A percentile compares a stretch with the other conserved stretches of the same genome.
Conservation (phyloP, 2,888 invertebrate species). For the Pomacea canaliculata region DNA sequence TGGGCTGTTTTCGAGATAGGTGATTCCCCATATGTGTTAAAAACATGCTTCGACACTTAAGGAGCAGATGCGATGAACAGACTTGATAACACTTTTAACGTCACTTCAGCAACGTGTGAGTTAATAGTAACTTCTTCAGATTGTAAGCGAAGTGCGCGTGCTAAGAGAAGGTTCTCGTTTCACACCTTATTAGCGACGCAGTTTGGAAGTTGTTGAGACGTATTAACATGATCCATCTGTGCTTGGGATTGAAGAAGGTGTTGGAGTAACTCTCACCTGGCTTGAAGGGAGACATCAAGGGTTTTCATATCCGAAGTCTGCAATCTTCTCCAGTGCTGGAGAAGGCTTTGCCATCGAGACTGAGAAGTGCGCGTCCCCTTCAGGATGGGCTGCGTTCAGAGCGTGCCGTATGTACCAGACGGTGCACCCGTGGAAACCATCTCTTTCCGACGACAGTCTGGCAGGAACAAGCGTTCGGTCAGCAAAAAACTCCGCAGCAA, state of each 20-base stretch:
- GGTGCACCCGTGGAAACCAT: constrained; percentile 28
- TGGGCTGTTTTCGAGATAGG: too few relatives aligned
- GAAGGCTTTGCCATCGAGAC: too few relatives aligned
- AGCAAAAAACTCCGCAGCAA: constrained; percentile 9
- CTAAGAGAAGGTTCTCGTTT: too few relatives aligned
- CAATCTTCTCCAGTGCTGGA: background rate
- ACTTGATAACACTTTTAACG: too few relatives aligned
- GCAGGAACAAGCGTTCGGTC: constrained; percentile 15
- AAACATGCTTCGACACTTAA: too few relatives aligned
- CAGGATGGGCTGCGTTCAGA: constrained; percentile 32
- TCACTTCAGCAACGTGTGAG: too few relatives aligned
- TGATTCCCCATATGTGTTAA: too few relatives aligned
- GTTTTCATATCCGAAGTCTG: background rate
- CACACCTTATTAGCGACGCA: too few relatives aligned
- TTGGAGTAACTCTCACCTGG: background rate
- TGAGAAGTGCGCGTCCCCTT: background rate
- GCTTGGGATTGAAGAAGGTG: background rate
- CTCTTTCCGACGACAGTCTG: constrained; percentile 19
- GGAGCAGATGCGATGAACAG: too few relatives aligned
- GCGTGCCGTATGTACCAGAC: constrained; percentile 25
- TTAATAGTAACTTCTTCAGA: too few relatives aligned
- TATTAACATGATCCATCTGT: background rate
- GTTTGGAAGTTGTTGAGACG: too few relatives aligned
- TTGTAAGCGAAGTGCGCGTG: too few relatives aligned
- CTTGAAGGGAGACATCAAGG: background rate